Percentiles rank a stretch among this genome's conserved stretches.
Evolutionary conservation across 2,888 invertebrate genomes (phyloP).

Genomic region (Volucella inanis): DNA sequence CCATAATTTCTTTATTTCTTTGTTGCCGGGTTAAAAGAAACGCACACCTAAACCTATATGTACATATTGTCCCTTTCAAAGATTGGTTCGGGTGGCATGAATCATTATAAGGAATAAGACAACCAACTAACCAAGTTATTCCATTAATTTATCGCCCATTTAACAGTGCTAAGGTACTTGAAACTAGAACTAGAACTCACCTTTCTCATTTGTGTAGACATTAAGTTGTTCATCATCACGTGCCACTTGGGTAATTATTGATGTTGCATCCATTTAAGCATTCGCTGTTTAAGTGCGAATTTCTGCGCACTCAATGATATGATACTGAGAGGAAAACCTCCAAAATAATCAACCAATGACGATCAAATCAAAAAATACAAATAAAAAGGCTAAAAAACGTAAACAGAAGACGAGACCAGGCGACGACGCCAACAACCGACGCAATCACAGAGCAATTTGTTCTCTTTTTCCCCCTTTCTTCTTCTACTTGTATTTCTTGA

Average conservation of each 20-base stretch:
- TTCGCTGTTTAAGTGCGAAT: conserved; percentile 82
- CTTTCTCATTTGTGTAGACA: conserved; percentile 96
- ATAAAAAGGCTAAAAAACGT: conserved; percentile 12
- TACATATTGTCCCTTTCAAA: too few species aligned
- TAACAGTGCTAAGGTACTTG: background rate
- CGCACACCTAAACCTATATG: too few species aligned
- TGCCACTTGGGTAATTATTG: conserved; percentile 99
- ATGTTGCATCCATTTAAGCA: conserved; percentile 97
- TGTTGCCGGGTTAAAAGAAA: too few species aligned
- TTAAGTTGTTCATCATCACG: conserved; percentile 98
- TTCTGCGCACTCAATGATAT: conserved; percentile 71
- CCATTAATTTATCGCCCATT: too few species aligned
- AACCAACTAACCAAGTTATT: too few species aligned
- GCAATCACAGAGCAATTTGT: conserved; percentile 8
- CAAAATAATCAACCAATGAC: too few species aligned
- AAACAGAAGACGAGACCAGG: conserved; percentile 9
- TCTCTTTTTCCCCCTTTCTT: background rate
- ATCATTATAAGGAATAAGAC: too few species aligned
- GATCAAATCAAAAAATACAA: conserved; percentile 21
- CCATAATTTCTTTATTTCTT: too few species aligned
- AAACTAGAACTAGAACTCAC: conserved; percentile 84
- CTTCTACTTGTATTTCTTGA: conserved; percentile 23
- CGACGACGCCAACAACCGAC: conserved; percentile 23
- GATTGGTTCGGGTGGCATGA: too few species aligned
- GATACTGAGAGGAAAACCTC: conserved; percentile 42